Percentiles rank a stretch among this genome's conserved stretches.
phyloP scores from a whole-genome alignment of 2,888 invertebrate genomes.

The Eueremaeus valkanovi region DNA sequence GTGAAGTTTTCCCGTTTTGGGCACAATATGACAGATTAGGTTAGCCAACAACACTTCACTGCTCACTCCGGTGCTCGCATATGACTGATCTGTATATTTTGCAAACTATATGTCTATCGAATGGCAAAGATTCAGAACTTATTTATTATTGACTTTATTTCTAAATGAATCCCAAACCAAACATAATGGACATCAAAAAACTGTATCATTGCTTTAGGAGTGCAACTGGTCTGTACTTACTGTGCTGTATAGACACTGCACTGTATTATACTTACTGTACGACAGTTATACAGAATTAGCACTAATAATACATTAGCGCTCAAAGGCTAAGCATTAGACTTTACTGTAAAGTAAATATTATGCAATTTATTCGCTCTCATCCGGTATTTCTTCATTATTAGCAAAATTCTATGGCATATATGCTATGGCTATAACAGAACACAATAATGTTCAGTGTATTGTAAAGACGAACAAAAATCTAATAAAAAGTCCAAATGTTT shows the following conservation, averaged over 20 bases:
- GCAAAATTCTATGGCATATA: background rate
- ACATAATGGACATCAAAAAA: conserved; percentile 28
- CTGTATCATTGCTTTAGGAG: background rate
- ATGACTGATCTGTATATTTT: conserved; percentile 27
- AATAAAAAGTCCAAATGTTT: conserved; percentile 13
- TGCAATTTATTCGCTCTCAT: conserved; percentile 8
- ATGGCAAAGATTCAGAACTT: background rate
- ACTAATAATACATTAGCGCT: conserved; percentile 3
- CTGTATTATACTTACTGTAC: background rate
- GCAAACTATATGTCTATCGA: background rate
- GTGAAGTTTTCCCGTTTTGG: background rate
- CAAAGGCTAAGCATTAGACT: background rate
- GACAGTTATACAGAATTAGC: background rate
- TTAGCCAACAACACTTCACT: background rate
- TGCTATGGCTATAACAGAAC: too few species aligned
- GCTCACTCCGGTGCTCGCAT: background rate
- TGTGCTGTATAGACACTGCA: background rate
- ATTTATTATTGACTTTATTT: conserved; percentile 5
- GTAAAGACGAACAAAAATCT: background rate
- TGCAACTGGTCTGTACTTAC: conserved; percentile 15
- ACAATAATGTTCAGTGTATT: too few species aligned
- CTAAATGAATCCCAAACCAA: conserved; percentile 15
- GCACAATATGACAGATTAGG: background rate
- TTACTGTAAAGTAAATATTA: conserved; percentile 21
- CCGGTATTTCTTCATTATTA: conserved; percentile 30